Percentiles rank a stretch among this genome's conserved stretches.
phyloP scores from a whole-genome alignment of 2,113 vertebrate genomes.

The Rhabdomys dilectus region DNA sequence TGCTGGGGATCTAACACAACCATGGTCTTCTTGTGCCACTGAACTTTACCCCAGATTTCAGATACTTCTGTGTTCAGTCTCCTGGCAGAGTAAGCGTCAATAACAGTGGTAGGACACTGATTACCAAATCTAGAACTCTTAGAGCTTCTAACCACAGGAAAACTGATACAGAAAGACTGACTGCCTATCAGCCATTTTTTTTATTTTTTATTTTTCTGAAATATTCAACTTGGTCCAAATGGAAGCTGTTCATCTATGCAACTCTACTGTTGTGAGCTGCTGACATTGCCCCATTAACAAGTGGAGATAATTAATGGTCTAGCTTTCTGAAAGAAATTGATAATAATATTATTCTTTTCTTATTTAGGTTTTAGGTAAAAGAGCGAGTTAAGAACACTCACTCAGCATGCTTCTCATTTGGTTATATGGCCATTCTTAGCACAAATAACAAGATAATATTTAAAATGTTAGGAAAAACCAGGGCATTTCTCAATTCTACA shows the following conservation, averaged over 20 bases:
- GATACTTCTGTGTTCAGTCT: not conserved
- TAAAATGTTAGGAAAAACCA: not conserved
- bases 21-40: not conserved
- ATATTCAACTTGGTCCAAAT: not conserved
- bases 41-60: not conserved
- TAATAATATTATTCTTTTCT: not conserved
- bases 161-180: not conserved
- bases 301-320: not conserved
- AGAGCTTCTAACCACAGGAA: not conserved
- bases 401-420: not conserved
- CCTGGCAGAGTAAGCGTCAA: not conserved
- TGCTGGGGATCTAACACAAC: not conserved
- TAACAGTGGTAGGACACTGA: not conserved
- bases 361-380: conserved; percentile 12
- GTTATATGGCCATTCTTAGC: not conserved
- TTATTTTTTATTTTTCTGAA: not conserved
- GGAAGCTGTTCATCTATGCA: not conserved
- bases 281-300: not conserved
- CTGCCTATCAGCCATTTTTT: not conserved
- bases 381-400: conserved; percentile 2
- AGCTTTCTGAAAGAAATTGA: not conserved
- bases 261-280: not conserved
- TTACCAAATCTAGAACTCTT: not conserved
- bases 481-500: not conserved
- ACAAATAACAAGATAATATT: conserved; percentile 23